Evolutionary conservation across 2,113 vertebrate species (phyloP), one percentile per base, ranked within the genome.

Genomic region (Rallus limicola): DNA sequence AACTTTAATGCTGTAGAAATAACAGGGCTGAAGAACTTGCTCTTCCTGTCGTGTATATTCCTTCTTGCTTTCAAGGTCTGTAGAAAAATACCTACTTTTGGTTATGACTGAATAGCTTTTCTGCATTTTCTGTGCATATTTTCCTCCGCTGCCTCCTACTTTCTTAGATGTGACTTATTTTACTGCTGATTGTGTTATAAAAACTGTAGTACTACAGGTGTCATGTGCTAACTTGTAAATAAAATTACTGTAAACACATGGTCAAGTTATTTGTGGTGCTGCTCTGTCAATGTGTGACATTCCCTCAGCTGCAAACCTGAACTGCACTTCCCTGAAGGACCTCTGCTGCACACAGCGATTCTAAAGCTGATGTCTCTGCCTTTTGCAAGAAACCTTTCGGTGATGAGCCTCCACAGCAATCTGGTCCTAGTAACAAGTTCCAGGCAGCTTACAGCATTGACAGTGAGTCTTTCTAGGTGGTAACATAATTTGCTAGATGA

Each of bases 181-280:
- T 96, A 70, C 92, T 93, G 82, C 93, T 88, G 70, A 86, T 71
- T 76, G 79, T 94, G 94, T 94, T 90, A 91, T 23, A 74, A 70
- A 84, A 80, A 15, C 90, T 93, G 96, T 95, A 84, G 86, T 90
- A 92, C 71, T 95, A 46, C 90, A 96, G 92, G 82, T 93, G 93
- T 93, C 82, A 52, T 94, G 50, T 83, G 88, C 90, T 88, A 93
- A 96, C 76, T 92, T 96, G 92, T 88, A 92, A 96, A 97, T 96
- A 95, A 96, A 97, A 90, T 70, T 38, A 31, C 85, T 83, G 76
- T 81, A 77, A 96, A 90, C 10, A 36, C 76, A 77, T 6, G 29
- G 86, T 48, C 31, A 64, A 90, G 74, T 77, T 81, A 77, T 92
- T 86, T 74, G 93, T 93, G 92, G 76, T 96, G 88, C 88, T 90